phyloP scores from a whole-genome alignment of 53 echinoderm and acorn worm species.

The Paracentrotus lividus region DNA sequence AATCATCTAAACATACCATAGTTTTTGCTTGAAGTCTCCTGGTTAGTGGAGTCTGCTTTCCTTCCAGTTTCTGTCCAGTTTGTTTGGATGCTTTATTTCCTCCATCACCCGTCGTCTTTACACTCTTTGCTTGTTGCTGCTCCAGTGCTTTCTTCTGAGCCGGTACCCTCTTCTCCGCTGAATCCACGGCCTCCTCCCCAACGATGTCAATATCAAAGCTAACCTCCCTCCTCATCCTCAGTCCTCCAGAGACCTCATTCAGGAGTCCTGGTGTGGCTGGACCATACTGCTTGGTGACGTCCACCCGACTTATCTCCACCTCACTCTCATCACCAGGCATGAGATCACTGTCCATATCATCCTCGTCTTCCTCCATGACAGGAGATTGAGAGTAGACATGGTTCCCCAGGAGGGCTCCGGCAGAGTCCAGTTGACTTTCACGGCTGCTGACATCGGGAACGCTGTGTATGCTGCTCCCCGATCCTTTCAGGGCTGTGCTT shows the following conservation, averaged over 20 bases:
- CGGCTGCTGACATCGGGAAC: constrained; percentile 83
- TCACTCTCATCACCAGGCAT: constrained; percentile 92
- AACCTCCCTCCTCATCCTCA: constrained; percentile 77
- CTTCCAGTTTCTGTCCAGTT: constrained; percentile 3
- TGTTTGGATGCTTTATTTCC: not conserved
- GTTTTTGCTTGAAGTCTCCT: constrained; percentile 27
- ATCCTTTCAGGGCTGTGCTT: constrained; percentile 66
- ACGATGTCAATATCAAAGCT: constrained; percentile 89
- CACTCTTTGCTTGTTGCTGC: constrained; percentile 32
- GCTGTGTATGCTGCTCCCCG: constrained; percentile 80
- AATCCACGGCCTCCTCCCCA: constrained; percentile 38
- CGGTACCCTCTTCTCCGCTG: not conserved
- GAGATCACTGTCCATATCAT: constrained; percentile 88
- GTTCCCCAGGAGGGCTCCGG: constrained; percentile 75
- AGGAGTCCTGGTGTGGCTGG: constrained; percentile 1
- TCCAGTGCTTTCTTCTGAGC: not conserved
- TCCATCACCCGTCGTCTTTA: not conserved
- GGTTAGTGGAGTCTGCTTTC: constrained; percentile 32
- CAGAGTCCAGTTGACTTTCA: constrained; percentile 95
- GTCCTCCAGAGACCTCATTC: not conserved
- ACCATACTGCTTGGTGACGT: constrained; percentile 78
- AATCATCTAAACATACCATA: constrained; percentile 3
- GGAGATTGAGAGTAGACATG: constrained; percentile 48
- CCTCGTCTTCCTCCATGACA: constrained; percentile 68
- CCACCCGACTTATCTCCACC: constrained; percentile 77